These are phyloP conservation scores for Heliornis fulica DNA, from an alignment of 2,113 vertebrate species.

Conservation along the genomic window DNA sequence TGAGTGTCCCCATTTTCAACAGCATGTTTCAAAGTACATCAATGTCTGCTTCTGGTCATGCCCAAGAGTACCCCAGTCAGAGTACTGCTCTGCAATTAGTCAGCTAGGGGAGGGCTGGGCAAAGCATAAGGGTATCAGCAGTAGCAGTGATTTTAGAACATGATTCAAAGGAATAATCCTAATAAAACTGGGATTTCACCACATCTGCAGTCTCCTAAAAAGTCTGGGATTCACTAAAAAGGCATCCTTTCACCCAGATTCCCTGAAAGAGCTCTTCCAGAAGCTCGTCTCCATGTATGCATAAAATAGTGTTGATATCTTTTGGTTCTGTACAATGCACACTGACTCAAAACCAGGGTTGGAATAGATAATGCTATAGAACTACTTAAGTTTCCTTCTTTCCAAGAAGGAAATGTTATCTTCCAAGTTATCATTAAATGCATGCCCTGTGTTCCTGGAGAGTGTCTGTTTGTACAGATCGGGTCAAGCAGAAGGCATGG, in stretches of 20 bases:
- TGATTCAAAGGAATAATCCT: background rate
- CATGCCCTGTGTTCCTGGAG: background rate
- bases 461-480: background rate
- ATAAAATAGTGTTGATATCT: background rate
- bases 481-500: background rate
- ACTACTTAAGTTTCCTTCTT: background rate
- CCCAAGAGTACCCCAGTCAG: background rate
- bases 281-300: background rate
- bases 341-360: background rate
- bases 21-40: background rate
- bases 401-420: background rate
- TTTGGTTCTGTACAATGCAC: background rate
- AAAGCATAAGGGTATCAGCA: background rate
- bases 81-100: background rate
- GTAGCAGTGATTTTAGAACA: background rate
- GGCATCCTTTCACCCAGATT: background rate
- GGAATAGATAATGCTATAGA: background rate
- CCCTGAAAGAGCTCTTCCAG: background rate
- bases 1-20: background rate
- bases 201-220: background rate
- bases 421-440: background rate
- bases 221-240: background rate
- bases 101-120: background rate
- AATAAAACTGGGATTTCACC: background rate
- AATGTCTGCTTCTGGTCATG: background rate